Conservation (phyloP, 2,888 invertebrate genomes). For the Globia sparganii region DNA sequence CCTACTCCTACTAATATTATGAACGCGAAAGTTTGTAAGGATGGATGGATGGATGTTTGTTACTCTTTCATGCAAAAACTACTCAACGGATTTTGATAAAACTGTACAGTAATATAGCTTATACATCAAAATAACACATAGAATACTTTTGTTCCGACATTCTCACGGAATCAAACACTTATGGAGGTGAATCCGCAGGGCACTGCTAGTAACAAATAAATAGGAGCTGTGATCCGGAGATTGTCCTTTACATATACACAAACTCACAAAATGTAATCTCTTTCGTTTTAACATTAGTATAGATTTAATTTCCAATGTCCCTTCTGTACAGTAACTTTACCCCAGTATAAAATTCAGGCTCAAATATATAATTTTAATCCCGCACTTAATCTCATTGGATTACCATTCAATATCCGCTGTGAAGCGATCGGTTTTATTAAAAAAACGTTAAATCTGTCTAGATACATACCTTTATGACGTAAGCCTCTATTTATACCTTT, state of each 20-base stretch:
- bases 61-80: too few relatives aligned
- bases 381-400: slow-evolving; percentile 56
- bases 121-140: too few relatives aligned
- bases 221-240: too few relatives aligned
- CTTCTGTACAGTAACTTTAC: slow-evolving; percentile 2
- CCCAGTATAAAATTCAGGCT: slow-evolving; percentile 7
- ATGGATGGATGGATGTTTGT: too few relatives aligned
- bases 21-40: too few relatives aligned
- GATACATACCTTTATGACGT: slow-evolving; percentile 3
- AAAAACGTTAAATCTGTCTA: slow-evolving; percentile 19
- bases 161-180: too few relatives aligned
- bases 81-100: too few relatives aligned
- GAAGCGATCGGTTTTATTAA: slow-evolving; percentile 37
- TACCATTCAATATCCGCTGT: slow-evolving; percentile 65
- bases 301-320: slow-evolving; percentile 27
- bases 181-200: too few relatives aligned
- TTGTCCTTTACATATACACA: neutral
- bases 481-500: neutral
- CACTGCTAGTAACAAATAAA: too few relatives aligned
- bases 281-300: neutral
- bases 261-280: neutral
- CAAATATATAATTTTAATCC: slow-evolving; percentile 45
- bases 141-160: too few relatives aligned
- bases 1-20: too few relatives aligned
- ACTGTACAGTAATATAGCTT: too few relatives aligned